phyloP scores from a whole-genome alignment of 2,797 vertebrate genomes.

The Neosalanx taihuensis region DNA sequence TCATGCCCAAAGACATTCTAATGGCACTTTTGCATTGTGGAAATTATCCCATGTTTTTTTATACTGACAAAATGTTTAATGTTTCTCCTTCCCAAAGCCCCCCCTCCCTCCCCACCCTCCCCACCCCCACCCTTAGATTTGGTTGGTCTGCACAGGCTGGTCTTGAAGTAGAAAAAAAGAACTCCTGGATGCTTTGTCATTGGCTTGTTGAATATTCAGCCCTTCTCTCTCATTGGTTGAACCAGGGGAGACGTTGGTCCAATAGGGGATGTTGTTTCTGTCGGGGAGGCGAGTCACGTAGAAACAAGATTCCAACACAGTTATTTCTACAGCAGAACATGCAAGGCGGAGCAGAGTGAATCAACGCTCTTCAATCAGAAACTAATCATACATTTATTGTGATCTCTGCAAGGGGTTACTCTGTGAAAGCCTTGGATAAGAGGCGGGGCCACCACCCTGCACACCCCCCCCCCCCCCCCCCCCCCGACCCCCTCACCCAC shows the following conservation, averaged over 20 bases:
- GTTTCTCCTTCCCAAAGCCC: neutral
- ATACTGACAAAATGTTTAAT: slow-evolving; percentile 24
- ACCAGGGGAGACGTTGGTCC: slow-evolving; percentile 37
- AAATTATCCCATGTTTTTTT: slow-evolving; percentile 17
- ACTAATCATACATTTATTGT: slow-evolving; percentile 21
- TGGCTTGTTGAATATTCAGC: slow-evolving; percentile 12
- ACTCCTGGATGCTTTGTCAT: slow-evolving; percentile 5
- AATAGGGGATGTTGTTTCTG: slow-evolving; percentile 18
- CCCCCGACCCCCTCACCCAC: too few relatives aligned
- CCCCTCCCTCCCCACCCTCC: neutral
- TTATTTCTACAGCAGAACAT: slow-evolving; percentile 13
- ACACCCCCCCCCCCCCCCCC: too few relatives aligned
- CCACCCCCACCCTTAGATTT: slow-evolving; percentile 9
- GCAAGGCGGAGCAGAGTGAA: slow-evolving; percentile 11
- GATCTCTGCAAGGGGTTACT: too few relatives aligned
- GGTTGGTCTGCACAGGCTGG: slow-evolving; percentile 21
- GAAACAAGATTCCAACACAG: neutral
- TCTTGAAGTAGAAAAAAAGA: slow-evolving; percentile 32
- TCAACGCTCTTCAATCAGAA: slow-evolving; percentile 14
- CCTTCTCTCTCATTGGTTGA: slow-evolving; percentile 24
- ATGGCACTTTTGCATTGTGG: slow-evolving; percentile 65
- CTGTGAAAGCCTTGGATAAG: neutral
- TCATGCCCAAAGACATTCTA: slow-evolving; percentile 47
- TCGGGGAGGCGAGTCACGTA: neutral
- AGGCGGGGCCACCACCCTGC: too few relatives aligned